phyloP scores from a whole-genome alignment of 1,140 invertebrate genomes.

The Drosophila kohkoa region DNA sequence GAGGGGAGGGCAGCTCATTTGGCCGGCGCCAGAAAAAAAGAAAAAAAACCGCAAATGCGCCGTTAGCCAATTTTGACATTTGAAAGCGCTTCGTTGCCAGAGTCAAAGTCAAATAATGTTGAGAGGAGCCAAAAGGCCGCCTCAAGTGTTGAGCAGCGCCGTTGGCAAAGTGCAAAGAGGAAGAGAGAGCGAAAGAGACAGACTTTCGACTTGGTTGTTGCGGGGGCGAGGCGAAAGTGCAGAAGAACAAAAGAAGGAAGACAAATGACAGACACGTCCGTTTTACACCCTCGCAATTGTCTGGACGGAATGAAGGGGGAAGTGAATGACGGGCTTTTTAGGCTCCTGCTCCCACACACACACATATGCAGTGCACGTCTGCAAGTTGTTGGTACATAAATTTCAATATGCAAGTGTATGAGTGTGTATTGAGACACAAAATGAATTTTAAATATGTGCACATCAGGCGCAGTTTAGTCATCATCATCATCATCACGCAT shows the following conservation, averaged over 20 bases:
- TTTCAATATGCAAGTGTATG: slow-evolving; percentile 22
- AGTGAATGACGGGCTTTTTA: background rate
- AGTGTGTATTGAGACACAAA: slow-evolving; percentile 43
- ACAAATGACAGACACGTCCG: slow-evolving; percentile 76
- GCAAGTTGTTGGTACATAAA: slow-evolving; percentile 41
- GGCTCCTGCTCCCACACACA: slow-evolving; percentile 38
- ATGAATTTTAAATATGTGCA: slow-evolving; percentile 66
- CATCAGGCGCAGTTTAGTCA: slow-evolving; percentile 46
- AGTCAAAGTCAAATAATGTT: slow-evolving; percentile 4
- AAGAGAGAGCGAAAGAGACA: background rate
- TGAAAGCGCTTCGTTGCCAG: slow-evolving; percentile 31
- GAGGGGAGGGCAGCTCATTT: slow-evolving; percentile 31
- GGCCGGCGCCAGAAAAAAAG: slow-evolving; percentile 52
- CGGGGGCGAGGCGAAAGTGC: slow-evolving; percentile 34
- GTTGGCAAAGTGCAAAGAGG: background rate
- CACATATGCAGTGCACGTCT: slow-evolving; percentile 41
- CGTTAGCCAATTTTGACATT: slow-evolving; percentile 66
- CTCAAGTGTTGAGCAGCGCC: slow-evolving; percentile 15
- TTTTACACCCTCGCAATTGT: slow-evolving; percentile 58
- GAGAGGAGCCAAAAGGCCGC: slow-evolving; percentile 25
- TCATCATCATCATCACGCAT: slow-evolving; percentile 18
- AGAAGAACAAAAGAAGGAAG: slow-evolving; percentile 63
- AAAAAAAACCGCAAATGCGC: slow-evolving; percentile 35
- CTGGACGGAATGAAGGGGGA: background rate
- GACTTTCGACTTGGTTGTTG: background rate